phyloP scores from a whole-genome alignment of 2,888 invertebrate species.

The Tenthredo scrophulariae region DNA sequence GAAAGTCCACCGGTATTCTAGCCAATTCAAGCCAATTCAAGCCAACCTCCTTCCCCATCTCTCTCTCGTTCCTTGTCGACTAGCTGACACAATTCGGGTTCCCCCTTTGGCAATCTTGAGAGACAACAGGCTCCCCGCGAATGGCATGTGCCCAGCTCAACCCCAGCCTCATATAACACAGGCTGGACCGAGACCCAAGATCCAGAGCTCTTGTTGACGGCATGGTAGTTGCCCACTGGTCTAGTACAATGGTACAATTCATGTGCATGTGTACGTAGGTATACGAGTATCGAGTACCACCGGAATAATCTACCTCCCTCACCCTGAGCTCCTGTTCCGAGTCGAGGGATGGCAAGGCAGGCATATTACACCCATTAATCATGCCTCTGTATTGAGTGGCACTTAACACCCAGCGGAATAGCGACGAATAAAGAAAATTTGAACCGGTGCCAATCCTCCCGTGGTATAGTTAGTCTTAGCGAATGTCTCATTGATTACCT shows the following conservation, averaged over 20 bases:
- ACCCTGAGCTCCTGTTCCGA: neutral
- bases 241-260: constrained; percentile 1
- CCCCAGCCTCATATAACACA: neutral
- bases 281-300: constrained; percentile 14
- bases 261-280: neutral
- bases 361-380: constrained; percentile 73
- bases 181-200: constrained; percentile 24
- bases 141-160: constrained; percentile 19
- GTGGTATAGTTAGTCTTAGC: neutral
- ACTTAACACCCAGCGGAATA: constrained; percentile 56
- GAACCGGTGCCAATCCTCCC: constrained; percentile 14
- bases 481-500: constrained; percentile 23
- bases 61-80: neutral
- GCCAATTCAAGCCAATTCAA: neutral
- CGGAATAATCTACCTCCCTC: constrained; percentile 20
- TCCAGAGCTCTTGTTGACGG: neutral
- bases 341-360: constrained; percentile 57
- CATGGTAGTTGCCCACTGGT: neutral
- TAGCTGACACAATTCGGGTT: constrained; percentile 28
- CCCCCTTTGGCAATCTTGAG: constrained; percentile 26
- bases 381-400: constrained; percentile 69
- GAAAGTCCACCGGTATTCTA: constrained; percentile 12
- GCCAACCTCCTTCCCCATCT: neutral
- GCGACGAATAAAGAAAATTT: neutral
- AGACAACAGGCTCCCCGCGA: constrained; percentile 31